Conservation (phyloP, 2,797 vertebrate species). For the Acropternis orthonyx region DNA sequence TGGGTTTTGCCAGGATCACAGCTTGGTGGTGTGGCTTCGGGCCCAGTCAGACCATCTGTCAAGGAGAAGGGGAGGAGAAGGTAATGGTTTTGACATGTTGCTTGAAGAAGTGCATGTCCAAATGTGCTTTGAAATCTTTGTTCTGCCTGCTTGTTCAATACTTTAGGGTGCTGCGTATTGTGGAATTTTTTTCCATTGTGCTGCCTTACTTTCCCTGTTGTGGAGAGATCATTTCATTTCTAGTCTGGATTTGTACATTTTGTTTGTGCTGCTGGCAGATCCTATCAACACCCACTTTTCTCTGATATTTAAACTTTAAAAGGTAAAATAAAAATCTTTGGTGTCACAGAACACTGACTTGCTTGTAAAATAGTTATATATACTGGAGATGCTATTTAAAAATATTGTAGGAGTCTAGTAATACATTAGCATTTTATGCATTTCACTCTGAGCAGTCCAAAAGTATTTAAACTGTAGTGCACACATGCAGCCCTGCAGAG, state of each 20-base stretch:
- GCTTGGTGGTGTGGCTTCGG: constrained; percentile 36
- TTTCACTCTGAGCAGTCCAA: constrained; percentile 6
- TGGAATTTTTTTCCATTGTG: background rate
- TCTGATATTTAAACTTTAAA: constrained; percentile 48
- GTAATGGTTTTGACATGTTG: constrained; percentile 8
- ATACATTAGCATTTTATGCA: constrained; percentile 57
- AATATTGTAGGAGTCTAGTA: constrained; percentile 67
- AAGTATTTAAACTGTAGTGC: background rate
- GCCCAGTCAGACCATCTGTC: constrained; percentile 52
- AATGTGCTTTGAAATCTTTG: constrained; percentile 30
- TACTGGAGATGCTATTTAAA: constrained; percentile 51
- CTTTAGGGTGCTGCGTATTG: background rate
- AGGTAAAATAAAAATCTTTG: constrained; percentile 55
- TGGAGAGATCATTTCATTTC: background rate
- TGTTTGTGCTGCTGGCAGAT: constrained; percentile 68
- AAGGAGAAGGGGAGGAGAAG: constrained; percentile 28
- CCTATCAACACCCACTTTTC: constrained; percentile 64
- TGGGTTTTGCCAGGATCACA: constrained; percentile 62
- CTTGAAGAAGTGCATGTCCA: constrained; percentile 11
- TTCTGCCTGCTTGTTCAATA: background rate
- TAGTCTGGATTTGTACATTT: constrained; percentile 33
- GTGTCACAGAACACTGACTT: constrained; percentile 54
- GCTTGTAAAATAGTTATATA: constrained; percentile 57
- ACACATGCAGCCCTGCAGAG: background rate
- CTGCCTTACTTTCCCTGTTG: background rate